phyloP scores from a whole-genome alignment of 2,113 vertebrate genomes.

The Orycteropus afer region DNA sequence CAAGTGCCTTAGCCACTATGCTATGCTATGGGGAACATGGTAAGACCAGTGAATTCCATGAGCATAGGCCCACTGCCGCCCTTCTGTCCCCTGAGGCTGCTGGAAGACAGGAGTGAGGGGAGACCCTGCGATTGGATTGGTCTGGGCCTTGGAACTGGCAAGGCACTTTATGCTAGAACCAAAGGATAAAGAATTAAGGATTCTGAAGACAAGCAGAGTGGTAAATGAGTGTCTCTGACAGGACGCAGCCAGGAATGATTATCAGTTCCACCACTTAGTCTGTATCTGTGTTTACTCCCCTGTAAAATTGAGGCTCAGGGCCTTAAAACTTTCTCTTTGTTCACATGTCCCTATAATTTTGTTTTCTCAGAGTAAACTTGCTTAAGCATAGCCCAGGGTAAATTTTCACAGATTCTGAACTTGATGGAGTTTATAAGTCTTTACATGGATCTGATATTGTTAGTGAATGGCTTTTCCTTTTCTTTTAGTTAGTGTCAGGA shows the following conservation, averaged over 20 bases:
- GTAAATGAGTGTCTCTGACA: neutral
- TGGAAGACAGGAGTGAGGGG: fast-evolving
- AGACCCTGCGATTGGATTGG: too few species aligned
- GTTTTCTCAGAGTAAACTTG: neutral
- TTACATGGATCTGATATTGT: neutral
- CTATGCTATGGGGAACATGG: too few species aligned
- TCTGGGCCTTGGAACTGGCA: neutral
- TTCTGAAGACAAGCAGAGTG: neutral
- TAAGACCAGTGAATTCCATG: too few species aligned
- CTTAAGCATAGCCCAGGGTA: neutral
- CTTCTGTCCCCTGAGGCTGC: neutral
- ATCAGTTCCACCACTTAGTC: neutral
- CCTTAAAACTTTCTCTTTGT: neutral
- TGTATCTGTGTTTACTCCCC: neutral
- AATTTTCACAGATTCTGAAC: neutral
- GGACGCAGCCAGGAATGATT: neutral
- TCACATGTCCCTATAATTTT: neutral
- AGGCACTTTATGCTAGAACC: neutral
- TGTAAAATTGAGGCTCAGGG: neutral
- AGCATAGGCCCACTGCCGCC: too few species aligned
- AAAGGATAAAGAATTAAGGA: too few species aligned
- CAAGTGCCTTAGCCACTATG: too few species aligned
- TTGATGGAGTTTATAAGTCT: neutral
- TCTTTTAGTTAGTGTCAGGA: slow-evolving; percentile 89
- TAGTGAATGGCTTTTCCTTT: neutral